Evolutionary conservation across 2,888 invertebrate genomes (phyloP).

Genomic region (Holacanthella duospinosa): DNA sequence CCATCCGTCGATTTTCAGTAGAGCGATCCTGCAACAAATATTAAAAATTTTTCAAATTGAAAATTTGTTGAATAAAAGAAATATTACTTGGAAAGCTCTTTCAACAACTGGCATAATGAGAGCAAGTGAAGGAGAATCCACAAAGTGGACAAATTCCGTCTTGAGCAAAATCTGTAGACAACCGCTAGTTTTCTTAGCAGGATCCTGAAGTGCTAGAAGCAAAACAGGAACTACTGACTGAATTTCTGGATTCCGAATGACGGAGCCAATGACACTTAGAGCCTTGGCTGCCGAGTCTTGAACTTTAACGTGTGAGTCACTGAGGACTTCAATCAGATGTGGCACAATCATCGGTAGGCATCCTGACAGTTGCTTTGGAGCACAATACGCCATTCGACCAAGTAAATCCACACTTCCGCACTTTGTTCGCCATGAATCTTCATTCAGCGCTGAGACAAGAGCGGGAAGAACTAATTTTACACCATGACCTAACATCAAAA

Average conservation of each 20-base stretch:
- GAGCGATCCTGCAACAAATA: too few species aligned
- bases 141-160: constrained; percentile 97
- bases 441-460: constrained; percentile 80
- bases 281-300: constrained; percentile 95
- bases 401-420: constrained; percentile 84
- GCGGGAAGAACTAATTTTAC: constrained; percentile 94
- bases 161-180: constrained; percentile 89
- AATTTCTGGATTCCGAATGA: constrained; percentile 97
- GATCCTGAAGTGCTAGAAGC: constrained; percentile 73
- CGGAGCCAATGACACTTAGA: constrained; percentile 88
- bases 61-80: too few species aligned
- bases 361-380: constrained; percentile 94
- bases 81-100: constrained; percentile 90
- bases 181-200: constrained; percentile 82
- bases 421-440: constrained; percentile 98
- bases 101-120: constrained; percentile 99
- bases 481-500: too few species aligned
- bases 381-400: constrained; percentile 98
- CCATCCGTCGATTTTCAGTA: constrained; percentile 97
- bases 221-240: constrained; percentile 46
- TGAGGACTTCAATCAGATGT: constrained; percentile 82
- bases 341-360: constrained; percentile 97
- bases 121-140: constrained; percentile 95
- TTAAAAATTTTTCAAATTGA: too few species aligned
- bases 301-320: constrained; percentile 94